Conservation (phyloP, 1,140 invertebrate species). For the Procambarus virginalis region DNA sequence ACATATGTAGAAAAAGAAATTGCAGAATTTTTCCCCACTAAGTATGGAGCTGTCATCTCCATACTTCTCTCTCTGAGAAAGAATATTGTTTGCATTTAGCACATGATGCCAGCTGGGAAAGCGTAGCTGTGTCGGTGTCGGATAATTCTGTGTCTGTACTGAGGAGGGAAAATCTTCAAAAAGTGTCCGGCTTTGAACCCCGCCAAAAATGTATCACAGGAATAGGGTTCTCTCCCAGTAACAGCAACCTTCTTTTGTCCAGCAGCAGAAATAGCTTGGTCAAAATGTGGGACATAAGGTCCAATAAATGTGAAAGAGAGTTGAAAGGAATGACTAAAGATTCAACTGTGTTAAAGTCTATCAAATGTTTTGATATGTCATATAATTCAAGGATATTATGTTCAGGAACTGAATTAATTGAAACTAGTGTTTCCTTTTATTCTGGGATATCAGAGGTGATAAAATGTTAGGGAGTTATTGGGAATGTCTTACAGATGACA, state of each 20-base stretch:
- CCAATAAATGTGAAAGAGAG: conserved; percentile 71
- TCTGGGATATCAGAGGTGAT: conserved; percentile 85
- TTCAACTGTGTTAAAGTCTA: conserved; percentile 75
- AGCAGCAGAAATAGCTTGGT: conserved; percentile 77
- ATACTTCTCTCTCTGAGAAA: background rate
- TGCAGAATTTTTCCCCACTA: background rate
- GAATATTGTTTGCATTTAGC: conserved; percentile 30
- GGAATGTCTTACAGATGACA: too few relatives aligned
- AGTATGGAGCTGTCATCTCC: conserved; percentile 19
- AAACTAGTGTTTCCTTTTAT: conserved; percentile 86
- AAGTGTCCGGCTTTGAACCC: conserved; percentile 65
- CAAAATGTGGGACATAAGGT: conserved; percentile 80
- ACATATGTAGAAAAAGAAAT: background rate
- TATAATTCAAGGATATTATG: conserved; percentile 82
- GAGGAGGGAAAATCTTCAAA: conserved; percentile 45
- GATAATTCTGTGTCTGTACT: conserved; percentile 50
- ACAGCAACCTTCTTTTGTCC: conserved; percentile 77
- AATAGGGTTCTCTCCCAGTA: conserved; percentile 79
- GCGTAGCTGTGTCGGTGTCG: conserved; percentile 56
- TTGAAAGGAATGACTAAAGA: conserved; percentile 5
- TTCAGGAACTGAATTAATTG: conserved; percentile 83
- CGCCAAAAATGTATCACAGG: conserved; percentile 71
- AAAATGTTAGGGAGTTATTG: conserved; percentile 86
- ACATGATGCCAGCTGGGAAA: background rate
- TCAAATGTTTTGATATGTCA: conserved; percentile 86